Evolutionary conservation across 2,113 vertebrate genomes (phyloP), one percentile per base, ranked within the genome.

Genomic region (Indicator maculatus): DNA sequence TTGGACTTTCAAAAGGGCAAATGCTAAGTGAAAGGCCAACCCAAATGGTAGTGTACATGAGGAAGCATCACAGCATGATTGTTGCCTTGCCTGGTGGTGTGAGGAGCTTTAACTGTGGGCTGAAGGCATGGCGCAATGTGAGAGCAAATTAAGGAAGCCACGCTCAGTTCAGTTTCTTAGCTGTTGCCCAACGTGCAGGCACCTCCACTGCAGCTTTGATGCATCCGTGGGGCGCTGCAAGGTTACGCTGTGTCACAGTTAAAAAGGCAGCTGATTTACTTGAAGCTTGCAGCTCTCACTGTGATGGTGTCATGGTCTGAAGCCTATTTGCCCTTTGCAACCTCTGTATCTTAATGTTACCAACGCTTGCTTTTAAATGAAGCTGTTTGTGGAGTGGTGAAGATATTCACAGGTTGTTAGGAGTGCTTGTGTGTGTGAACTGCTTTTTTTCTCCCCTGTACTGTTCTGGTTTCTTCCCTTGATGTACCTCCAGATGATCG

Each of bases 201-300:
- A 53, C 20, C 20, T 59, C 5, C 28, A 0, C 55, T 77, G 63
- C 24, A 27, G n/a, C 63, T n/a, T 74, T 17, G 55, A 8, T 5
- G 8, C 16, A 0, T 17, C 3, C 2, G 1, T n/a, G 66, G 71
- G n/a, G 16, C 16, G 1, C 31, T 5, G 74, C 7, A 13, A 56
- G 27, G 3, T 61, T 44, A 20, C 44, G 9, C 27, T 0, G 3
- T 45, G 50, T 55, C 63, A 9, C 12, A 52, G 47, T 50, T 41
- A 38, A 58, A 71, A 78, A 83, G 74, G n/a, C 41, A 39, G 55
- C 20, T 41, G 6, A 12, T 21, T 26, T 30, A 18, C 64, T 59
- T 30, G 59, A 41, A 73, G 39, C 50, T n/a, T 16, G 36, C 0
- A 1, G 19, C 52, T 14, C 50, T 69, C 1, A 0, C 15, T 31